Evolutionary conservation across 2,888 invertebrate species (phyloP).

Genomic region (Drosophila birchii): DNA sequence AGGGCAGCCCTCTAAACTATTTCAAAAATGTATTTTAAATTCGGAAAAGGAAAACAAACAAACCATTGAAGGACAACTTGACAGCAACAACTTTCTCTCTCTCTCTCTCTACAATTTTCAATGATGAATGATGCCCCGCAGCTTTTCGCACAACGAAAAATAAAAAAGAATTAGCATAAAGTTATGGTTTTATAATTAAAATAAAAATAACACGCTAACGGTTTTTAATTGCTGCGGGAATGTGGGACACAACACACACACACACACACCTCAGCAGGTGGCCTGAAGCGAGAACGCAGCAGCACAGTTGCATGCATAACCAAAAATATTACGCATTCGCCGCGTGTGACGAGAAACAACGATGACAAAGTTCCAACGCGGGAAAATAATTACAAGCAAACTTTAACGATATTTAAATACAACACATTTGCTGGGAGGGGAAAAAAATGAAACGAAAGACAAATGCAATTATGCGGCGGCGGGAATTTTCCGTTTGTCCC

Average conservation of each 20-base stretch:
- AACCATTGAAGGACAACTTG: not conserved
- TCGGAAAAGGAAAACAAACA: not conserved
- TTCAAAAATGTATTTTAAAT: not conserved
- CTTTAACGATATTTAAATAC: conserved; percentile 67
- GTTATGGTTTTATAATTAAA: conserved; percentile 65
- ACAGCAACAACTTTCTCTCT: not conserved
- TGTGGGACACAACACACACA: conserved; percentile 50
- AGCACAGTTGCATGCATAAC: conserved; percentile 57
- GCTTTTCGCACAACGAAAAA: not conserved
- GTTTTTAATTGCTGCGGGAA: conserved; percentile 58
- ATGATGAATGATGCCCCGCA: conserved; percentile 2
- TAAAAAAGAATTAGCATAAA: conserved; percentile 52
- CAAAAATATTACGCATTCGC: conserved; percentile 64
- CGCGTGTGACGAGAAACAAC: conserved; percentile 47
- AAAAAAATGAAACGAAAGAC: conserved; percentile 46
- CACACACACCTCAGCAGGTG: conserved; percentile 33
- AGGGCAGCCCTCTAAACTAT: not conserved
- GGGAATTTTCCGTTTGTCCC: conserved; percentile 22
- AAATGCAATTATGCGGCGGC: conserved; percentile 58
- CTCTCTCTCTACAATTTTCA: too few relatives aligned
- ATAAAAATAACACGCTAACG: conserved; percentile 52
- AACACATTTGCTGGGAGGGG: conserved; percentile 1
- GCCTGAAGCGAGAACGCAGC: conserved; percentile 11
- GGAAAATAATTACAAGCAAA: conserved; percentile 59
- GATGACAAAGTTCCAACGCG: conserved; percentile 46